A percentile compares a stretch with the other conserved stretches of the same genome.
phyloP scores from a whole-genome alignment of 2,113 vertebrate genomes.

The Channa maculata region DNA sequence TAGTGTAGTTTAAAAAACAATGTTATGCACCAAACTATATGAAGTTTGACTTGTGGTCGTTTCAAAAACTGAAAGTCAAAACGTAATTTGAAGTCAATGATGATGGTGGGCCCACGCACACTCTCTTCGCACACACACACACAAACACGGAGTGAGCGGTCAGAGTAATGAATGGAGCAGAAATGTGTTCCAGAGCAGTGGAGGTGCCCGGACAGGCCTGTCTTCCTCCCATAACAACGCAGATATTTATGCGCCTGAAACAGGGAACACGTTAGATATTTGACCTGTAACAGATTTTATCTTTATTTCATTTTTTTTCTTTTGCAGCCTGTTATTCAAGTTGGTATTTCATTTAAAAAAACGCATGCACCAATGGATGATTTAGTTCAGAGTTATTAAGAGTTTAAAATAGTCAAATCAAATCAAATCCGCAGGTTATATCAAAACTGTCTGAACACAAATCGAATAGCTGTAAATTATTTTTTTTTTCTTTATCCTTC shows the following conservation, averaged over 20 bases:
- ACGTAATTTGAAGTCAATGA: not conserved
- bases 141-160: slow-evolving; percentile 75
- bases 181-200: slow-evolving; percentile 73
- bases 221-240: slow-evolving; percentile 67
- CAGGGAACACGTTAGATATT: slow-evolving; percentile 18
- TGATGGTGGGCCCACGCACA: not conserved
- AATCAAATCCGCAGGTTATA: not conserved
- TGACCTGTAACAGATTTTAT: not conserved
- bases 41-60: slow-evolving; percentile 20
- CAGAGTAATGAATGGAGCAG: slow-evolving; percentile 74
- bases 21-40: not conserved
- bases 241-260: slow-evolving; percentile 54
- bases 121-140: slow-evolving; percentile 12
- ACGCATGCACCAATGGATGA: too few species aligned
- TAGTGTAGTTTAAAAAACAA: not conserved
- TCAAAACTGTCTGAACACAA: not conserved
- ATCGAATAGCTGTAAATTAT: not conserved
- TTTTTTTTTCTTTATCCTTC: not conserved
- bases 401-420: not conserved
- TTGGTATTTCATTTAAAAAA: too few species aligned
- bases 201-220: slow-evolving; percentile 79
- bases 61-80: slow-evolving; percentile 23
- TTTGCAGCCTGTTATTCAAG: not conserved
- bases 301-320: not conserved
- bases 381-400: too few species aligned